Percentiles rank a stretch among this genome's conserved stretches.
Evolutionary conservation across 2,113 vertebrate genomes (phyloP).

Genomic region (Megalops atlanticus): DNA sequence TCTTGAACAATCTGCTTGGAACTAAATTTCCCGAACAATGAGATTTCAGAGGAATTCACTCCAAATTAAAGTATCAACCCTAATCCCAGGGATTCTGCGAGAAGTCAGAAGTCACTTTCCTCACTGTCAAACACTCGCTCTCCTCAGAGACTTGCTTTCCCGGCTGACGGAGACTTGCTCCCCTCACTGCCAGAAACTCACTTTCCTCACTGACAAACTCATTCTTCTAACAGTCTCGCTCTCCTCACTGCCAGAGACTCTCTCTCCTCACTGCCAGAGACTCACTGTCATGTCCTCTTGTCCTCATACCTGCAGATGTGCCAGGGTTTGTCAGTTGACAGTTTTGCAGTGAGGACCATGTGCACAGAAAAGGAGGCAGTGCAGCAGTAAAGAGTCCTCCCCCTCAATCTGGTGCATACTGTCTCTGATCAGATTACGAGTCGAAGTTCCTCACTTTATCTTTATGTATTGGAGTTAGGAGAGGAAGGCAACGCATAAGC

Average conservation of each 20-base stretch:
- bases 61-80: not conserved
- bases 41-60: not conserved
- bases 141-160: not conserved
- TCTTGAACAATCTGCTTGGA: not conserved
- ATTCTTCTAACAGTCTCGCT: not conserved
- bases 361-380: no score
- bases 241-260: not conserved
- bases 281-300: no score
- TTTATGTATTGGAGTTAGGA: no score
- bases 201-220: no score
- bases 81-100: not conserved
- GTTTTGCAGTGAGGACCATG: no score
- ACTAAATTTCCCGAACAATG: not conserved
- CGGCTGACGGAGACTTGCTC: not conserved
- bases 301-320: no score
- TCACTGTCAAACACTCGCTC: not conserved
- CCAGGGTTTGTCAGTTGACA: no score
- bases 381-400: no score
- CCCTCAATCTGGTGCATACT: no score
- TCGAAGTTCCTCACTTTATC: no score
- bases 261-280: not conserved
- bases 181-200: not conserved
- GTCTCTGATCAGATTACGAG: no score
- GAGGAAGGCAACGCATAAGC: no score
- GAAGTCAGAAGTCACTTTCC: not conserved